Evolutionary conservation across 2,888 invertebrate species (phyloP).

Genomic region (Ennomos erosarius): DNA sequence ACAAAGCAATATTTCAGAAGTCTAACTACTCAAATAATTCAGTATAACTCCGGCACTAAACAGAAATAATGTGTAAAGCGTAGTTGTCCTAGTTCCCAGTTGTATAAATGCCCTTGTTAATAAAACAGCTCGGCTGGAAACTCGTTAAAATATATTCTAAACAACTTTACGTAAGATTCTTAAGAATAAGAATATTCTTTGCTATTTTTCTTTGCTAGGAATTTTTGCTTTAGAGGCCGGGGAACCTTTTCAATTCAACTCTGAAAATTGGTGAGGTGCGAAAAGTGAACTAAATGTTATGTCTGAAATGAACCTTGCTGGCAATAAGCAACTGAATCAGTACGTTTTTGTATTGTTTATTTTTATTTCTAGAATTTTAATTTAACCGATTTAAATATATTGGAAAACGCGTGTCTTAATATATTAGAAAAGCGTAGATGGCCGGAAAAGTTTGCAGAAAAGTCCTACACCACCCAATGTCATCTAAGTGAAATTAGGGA

Average conservation of each 20-base stretch:
- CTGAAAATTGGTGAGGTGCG: background rate
- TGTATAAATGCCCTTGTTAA: constrained; percentile 25
- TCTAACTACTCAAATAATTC: background rate
- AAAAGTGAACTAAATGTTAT: no score
- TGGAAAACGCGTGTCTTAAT: no score
- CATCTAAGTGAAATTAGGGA: no score
- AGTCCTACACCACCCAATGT: no score
- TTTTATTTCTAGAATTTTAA: no score
- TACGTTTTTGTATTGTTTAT: no score
- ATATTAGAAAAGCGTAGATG: no score
- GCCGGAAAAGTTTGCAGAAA: no score
- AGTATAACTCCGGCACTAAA: background rate
- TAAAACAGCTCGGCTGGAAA: constrained; percentile 32
- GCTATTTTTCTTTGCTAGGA: constrained; percentile 9
- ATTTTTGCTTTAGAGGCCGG: constrained; percentile 14
- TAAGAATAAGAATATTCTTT: constrained; percentile 18
- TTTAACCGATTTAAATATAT: no score
- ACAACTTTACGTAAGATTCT: constrained; percentile 18
- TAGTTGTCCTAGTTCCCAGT: constrained; percentile 18
- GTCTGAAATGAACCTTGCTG: no score
- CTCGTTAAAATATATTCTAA: constrained; percentile 28
- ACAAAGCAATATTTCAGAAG: no score
- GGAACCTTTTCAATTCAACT: constrained; percentile 18
- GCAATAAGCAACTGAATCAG: no score
- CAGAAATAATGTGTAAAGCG: constrained; percentile 20